These are phyloP conservation scores for Notodonta dromedarius DNA, from an alignment of 2,888 invertebrate genomes.

Conservation along the genomic window DNA sequence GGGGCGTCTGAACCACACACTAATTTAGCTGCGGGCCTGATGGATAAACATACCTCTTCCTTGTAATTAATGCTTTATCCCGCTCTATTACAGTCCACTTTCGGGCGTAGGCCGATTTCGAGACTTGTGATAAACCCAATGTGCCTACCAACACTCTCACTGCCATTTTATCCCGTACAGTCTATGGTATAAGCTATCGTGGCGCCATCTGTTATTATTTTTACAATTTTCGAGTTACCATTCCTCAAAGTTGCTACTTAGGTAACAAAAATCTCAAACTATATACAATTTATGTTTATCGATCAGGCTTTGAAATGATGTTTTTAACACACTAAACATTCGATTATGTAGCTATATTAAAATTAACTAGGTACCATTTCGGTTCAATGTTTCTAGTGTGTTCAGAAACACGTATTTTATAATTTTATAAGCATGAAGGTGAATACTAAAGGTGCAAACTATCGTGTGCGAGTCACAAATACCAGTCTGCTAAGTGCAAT, in stretches of 20 bases:
- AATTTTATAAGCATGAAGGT: constrained; percentile 29
- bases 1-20: constrained; percentile 86
- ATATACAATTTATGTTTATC: constrained; percentile 16
- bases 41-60: constrained; percentile 18
- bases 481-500: constrained; percentile 28
- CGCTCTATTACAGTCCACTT: neutral
- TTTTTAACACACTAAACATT: constrained; percentile 10
- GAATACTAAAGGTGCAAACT: constrained; percentile 15
- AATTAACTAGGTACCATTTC: neutral
- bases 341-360: constrained; percentile 5
- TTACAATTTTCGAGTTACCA: too few relatives aligned
- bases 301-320: constrained; percentile 5
- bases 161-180: too few relatives aligned
- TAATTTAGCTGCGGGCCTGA: constrained; percentile 3
- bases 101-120: neutral
- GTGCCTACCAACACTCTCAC: too few relatives aligned
- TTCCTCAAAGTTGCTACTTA: neutral
- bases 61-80: neutral
- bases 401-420: constrained; percentile 24
- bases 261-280: too few relatives aligned
- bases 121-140: too few relatives aligned
- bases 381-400: constrained; percentile 16
- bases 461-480: constrained; percentile 21
- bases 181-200: too few relatives aligned
- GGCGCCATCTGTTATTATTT: too few relatives aligned